Evolutionary conservation across 92 coral and sea anemone species (phyloP), one percentile per base, ranked within the genome.

Genomic region (Metridium senile): DNA sequence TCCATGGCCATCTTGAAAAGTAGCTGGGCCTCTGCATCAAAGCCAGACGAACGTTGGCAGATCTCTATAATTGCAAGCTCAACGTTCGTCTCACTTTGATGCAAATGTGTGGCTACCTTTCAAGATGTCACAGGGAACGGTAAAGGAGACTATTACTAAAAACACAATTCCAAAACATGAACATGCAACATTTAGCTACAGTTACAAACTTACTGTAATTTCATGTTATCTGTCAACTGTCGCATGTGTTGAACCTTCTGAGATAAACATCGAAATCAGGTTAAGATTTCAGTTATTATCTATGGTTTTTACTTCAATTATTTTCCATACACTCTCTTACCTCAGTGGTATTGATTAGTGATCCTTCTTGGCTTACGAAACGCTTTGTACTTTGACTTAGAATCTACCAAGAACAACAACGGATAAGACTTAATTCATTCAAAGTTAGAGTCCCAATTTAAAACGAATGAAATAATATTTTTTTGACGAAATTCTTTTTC

Each of bases 281-380:
- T 31, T 25, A 64, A 27, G 45, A 30, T 6, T 17, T 1, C 20
- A 59, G 3, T 0, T 8, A 25, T 59, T 46, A 51, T 1, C 16
- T 64, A 17, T 23, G 9, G 28, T 4, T 30, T 16, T 34, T 25
- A 8, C 52, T n/a, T 39, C 49, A 39, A 39, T 39, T 39, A n/a
- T n/a, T 39, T 4, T 4, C 6, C 6, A 39, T 4, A 39, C 13
- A 13, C 13, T 47, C 20, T 16, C 45, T 32, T 64, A 90, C 96
- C 87, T 87, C 96, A 8, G 70, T 54, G 13, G 96, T 83, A 33
- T 87, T 90, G 25, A 70, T 65, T 27, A 90, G 80, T n/a, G 89
- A 80, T 10, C 86, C 76, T 74, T 90, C 96, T 69, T 90, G 96
- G 78, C 80, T 77, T 33, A 90, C 87, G 77, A 87, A 90, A 73